Conservation (phyloP, 1,140 invertebrate species). For the Sarcophaga bullata region DNA sequence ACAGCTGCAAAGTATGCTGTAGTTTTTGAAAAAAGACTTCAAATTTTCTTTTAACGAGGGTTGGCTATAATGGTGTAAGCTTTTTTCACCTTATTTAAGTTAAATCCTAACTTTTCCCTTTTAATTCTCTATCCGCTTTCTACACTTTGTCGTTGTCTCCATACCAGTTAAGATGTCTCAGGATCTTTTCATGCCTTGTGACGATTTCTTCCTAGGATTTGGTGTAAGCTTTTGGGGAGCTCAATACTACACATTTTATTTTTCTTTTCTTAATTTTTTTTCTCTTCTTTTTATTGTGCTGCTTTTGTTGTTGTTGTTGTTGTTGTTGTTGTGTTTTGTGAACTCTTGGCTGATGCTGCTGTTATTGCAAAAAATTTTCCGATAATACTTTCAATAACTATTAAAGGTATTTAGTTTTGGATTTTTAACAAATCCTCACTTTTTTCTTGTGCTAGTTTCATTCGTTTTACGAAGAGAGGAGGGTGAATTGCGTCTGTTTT, state of each 20-base stretch:
- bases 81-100: too few relatives aligned
- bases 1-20: too few relatives aligned
- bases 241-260: not conserved
- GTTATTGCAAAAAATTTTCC: not conserved
- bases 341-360: not conserved
- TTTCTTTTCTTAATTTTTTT: not conserved
- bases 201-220: not conserved
- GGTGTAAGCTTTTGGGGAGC: not conserved
- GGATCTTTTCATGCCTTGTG: not conserved
- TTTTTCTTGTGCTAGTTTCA: not conserved
- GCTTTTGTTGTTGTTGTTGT: not conserved
- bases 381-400: conserved; percentile 27
- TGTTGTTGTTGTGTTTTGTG: not conserved
- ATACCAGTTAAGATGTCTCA: not conserved
- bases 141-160: too few relatives aligned
- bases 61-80: too few relatives aligned
- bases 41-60: too few relatives aligned
- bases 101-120: too few relatives aligned
- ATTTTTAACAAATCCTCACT: conserved; percentile 16
- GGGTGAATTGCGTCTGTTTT: not conserved
- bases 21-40: too few relatives aligned
- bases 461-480: too few relatives aligned
- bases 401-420: conserved; percentile 28
- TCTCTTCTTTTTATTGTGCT: too few relatives aligned
- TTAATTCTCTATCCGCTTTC: too few relatives aligned